Conservation (phyloP, 2,113 vertebrate species). For the Mystacornis crossleyi region DNA sequence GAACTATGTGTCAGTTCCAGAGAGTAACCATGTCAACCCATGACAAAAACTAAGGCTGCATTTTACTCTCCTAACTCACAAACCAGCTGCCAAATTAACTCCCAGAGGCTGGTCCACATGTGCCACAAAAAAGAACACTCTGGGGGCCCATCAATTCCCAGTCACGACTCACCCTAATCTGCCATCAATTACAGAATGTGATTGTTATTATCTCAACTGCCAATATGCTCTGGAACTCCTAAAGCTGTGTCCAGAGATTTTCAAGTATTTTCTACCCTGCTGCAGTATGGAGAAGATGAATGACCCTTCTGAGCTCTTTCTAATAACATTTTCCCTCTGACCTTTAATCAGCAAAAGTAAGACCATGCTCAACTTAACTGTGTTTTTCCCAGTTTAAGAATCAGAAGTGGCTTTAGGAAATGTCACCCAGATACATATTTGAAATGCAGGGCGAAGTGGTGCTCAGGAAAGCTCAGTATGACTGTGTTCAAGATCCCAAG, state of each 20-base stretch:
- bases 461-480: neutral
- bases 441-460: neutral
- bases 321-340: conserved; percentile 3
- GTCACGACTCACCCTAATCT: conserved; percentile 18
- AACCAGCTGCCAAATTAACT: conserved; percentile 13
- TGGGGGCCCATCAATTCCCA: neutral
- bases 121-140: neutral
- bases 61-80: conserved; percentile 18
- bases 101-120: neutral
- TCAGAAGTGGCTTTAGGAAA: neutral
- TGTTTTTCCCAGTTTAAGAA: neutral
- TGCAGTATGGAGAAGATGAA: neutral
- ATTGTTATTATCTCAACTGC: neutral
- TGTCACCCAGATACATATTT: neutral
- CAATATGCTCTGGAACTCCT: neutral
- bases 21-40: too few species aligned
- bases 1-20: neutral
- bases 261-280: neutral
- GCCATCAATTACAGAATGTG: neutral
- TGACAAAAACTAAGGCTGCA: neutral
- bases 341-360: neutral
- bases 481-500: neutral
- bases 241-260: conserved; percentile 13
- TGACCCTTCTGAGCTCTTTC: neutral
- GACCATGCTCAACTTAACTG: neutral